Evolutionary conservation across 1,140 invertebrate species (phyloP).

Genomic region (Hypsibius dujardini): DNA sequence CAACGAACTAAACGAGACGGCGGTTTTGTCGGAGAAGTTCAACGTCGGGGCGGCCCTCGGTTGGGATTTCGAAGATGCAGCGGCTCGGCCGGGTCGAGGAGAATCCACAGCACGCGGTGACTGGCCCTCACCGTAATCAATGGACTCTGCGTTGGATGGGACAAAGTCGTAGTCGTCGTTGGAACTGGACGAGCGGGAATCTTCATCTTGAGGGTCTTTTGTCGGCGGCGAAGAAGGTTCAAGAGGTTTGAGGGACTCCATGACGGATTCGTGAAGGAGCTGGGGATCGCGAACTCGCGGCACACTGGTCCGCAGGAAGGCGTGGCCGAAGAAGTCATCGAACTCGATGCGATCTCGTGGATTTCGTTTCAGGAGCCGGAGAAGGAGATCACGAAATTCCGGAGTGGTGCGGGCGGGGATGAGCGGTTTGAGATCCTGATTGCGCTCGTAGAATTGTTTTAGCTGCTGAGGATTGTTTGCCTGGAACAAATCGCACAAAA

Average conservation of each 20-base stretch:
- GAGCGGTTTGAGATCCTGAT: slow-evolving; percentile 78
- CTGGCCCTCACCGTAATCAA: neutral
- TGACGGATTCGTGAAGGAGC: slow-evolving; percentile 17
- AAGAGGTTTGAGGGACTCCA: slow-evolving; percentile 18
- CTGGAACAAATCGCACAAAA: slow-evolving; percentile 37
- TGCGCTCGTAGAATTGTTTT: slow-evolving; percentile 91
- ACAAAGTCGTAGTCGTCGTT: neutral
- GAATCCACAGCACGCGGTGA: too few species aligned
- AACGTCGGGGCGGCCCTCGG: too few species aligned
- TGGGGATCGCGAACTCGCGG: neutral
- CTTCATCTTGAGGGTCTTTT: neutral
- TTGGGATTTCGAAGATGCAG: too few species aligned
- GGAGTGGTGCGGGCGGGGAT: slow-evolving; percentile 77
- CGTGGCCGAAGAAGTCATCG: slow-evolving; percentile 74
- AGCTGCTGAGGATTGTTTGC: slow-evolving; percentile 93
- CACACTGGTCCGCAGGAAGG: slow-evolving; percentile 44
- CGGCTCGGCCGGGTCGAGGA: too few species aligned
- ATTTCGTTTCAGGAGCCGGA: slow-evolving; percentile 71
- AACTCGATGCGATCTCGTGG: slow-evolving; percentile 86
- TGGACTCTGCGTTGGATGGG: neutral
- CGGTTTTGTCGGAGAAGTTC: too few species aligned
- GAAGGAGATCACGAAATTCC: slow-evolving; percentile 64
- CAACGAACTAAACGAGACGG: too few species aligned
- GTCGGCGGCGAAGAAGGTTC: slow-evolving; percentile 23
- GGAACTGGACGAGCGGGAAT: neutral